Evolutionary conservation across 2,113 vertebrate genomes (phyloP).

Genomic region (Gnathonemus longibarbis): DNA sequence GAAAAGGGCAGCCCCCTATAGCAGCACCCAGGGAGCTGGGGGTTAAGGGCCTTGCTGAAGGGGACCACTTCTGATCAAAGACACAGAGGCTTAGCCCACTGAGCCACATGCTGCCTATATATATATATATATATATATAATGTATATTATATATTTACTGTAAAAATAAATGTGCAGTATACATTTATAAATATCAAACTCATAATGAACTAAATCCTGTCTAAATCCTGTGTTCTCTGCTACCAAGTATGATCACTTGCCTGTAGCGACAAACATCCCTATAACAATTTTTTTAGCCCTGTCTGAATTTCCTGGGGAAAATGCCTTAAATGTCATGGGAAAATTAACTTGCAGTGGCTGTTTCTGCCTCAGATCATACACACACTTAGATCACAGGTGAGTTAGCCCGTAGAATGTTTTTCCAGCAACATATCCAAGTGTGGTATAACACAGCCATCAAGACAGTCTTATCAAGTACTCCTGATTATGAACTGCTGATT

Average conservation of each 20-base stretch:
- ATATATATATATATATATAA: too few species aligned
- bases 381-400: neutral
- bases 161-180: neutral
- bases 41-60: too few species aligned
- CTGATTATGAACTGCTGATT: neutral
- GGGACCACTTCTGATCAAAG: too few species aligned
- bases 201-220: neutral
- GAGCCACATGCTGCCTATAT: too few species aligned
- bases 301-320: neutral
- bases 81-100: too few species aligned
- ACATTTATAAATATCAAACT: neutral
- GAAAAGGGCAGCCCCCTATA: too few species aligned
- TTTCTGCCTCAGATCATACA: neutral
- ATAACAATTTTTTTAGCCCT: neutral
- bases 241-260: neutral
- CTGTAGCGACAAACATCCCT: neutral
- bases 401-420: neutral
- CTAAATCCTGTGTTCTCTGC: neutral
- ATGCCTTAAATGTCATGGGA: neutral
- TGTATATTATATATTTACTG: too few species aligned
- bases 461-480: neutral
- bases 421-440: neutral
- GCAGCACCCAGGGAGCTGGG: too few species aligned
- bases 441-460: neutral
- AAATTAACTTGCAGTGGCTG: neutral